phyloP scores from a whole-genome alignment of 2,888 invertebrate genomes.

The Alsophila aescularia region DNA sequence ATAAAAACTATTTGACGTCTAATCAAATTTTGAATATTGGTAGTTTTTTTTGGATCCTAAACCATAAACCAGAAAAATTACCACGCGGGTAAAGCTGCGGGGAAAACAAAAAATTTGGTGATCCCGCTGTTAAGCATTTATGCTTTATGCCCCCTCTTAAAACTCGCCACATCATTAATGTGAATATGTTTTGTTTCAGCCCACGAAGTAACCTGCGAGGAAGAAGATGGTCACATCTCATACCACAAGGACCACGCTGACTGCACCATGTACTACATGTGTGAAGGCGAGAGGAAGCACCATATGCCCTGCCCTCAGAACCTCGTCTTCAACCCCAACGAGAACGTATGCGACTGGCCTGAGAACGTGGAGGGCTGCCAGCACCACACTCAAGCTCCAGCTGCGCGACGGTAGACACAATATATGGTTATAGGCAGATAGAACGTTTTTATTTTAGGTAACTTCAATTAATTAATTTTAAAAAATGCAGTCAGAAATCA shows the following conservation, averaged over 20 bases:
- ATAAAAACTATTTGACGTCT: no score
- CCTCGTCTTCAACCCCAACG: constrained; percentile 95
- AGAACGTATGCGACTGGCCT: constrained; percentile 98
- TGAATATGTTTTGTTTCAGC: constrained; percentile 80
- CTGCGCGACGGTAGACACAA: constrained; percentile 68
- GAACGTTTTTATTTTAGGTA: background rate
- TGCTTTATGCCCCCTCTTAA: background rate
- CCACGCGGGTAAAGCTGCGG: no score
- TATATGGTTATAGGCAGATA: constrained; percentile 11
- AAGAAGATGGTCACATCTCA: constrained; percentile 97
- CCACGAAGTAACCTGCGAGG: constrained; percentile 94
- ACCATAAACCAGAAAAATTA: no score
- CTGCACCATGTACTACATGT: constrained; percentile 98
- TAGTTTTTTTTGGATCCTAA: no score
- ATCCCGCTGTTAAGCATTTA: no score
- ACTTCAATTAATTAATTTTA: background rate
- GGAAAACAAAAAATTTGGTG: no score
- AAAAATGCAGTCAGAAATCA: background rate
- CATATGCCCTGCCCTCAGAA: constrained; percentile 98
- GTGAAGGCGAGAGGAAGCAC: constrained; percentile 96
- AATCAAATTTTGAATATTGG: no score
- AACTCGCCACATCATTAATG: background rate
- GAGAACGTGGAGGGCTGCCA: constrained; percentile 95
- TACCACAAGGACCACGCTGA: constrained; percentile 96
- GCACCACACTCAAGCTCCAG: constrained; percentile 81